A percentile compares a stretch with the other conserved stretches of the same genome.
phyloP scores from a whole-genome alignment of 2,888 invertebrate species.

The Drosophila parthenogenetica region DNA sequence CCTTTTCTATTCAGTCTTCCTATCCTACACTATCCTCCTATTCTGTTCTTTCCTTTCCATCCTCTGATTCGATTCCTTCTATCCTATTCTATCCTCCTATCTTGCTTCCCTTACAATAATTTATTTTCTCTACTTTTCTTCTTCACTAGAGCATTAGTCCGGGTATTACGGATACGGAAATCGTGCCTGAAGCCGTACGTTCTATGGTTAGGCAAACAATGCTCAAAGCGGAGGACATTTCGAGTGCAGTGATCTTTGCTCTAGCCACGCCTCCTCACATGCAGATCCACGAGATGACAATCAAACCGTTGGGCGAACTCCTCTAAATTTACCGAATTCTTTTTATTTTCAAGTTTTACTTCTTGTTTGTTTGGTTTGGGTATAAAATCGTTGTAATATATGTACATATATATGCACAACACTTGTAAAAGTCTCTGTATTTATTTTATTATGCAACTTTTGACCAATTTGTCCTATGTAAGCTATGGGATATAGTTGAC shows the following conservation, averaged over 20 bases:
- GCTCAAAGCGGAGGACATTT: slow-evolving; percentile 76
- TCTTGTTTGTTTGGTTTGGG: neutral
- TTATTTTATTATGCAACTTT: too few relatives aligned
- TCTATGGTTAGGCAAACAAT: slow-evolving; percentile 31
- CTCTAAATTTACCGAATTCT: slow-evolving; percentile 14
- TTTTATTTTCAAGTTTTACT: neutral
- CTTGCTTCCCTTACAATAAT: too few relatives aligned
- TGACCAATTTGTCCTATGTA: too few relatives aligned
- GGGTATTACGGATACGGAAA: slow-evolving; percentile 80
- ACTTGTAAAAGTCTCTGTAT: too few relatives aligned
- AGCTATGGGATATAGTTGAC: too few relatives aligned
- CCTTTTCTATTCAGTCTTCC: too few relatives aligned
- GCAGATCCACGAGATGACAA: slow-evolving; percentile 75
- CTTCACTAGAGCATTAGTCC: slow-evolving; percentile 74
- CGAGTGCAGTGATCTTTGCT: slow-evolving; percentile 76
- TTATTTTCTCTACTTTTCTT: neutral
- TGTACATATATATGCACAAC: neutral
- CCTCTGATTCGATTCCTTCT: too few relatives aligned
- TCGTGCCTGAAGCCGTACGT: slow-evolving; percentile 56
- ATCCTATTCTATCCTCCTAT: too few relatives aligned
- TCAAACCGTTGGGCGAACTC: slow-evolving; percentile 69
- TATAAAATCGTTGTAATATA: neutral
- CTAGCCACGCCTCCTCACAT: slow-evolving; percentile 77
- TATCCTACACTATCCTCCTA: too few relatives aligned
- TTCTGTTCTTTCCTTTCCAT: too few relatives aligned